Conservation (phyloP, 1,140 invertebrate species). For the Spodoptera litura region DNA sequence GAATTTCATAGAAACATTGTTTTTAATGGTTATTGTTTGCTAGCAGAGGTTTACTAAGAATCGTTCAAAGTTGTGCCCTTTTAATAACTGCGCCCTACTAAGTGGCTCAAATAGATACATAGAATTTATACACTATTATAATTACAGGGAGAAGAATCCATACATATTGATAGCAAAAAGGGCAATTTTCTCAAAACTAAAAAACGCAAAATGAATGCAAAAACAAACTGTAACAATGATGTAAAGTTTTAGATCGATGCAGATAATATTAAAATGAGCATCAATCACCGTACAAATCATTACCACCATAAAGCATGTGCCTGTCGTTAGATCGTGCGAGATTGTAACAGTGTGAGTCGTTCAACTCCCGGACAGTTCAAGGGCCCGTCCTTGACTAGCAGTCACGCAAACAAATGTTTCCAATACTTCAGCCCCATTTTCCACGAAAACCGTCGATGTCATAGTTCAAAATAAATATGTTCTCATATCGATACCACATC, state of each 20-base stretch:
- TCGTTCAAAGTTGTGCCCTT: no score
- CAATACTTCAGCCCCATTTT: conserved; percentile 47
- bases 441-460: conserved; percentile 48
- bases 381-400: conserved; percentile 47
- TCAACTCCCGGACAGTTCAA: conserved; percentile 52
- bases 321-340: conserved; percentile 15
- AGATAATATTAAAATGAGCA: background rate
- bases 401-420: conserved; percentile 49
- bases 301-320: conserved; percentile 17
- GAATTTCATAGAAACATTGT: conserved; percentile 8
- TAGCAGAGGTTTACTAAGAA: no score
- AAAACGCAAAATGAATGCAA: no score
- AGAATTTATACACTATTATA: no score
- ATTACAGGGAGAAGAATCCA: no score
- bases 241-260: background rate
- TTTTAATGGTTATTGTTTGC: no score
- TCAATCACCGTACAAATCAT: conserved; percentile 24
- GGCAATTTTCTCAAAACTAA: no score
- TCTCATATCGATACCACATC: conserved; percentile 40
- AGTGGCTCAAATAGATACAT: no score
- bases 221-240: background rate
- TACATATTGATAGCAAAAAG: no score
- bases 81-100: no score
- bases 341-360: conserved; percentile 31
- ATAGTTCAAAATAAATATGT: conserved; percentile 44